These are phyloP conservation scores for Leucophenga maculata DNA, from an alignment of 2,888 invertebrate genomes.

Conservation along the genomic window DNA sequence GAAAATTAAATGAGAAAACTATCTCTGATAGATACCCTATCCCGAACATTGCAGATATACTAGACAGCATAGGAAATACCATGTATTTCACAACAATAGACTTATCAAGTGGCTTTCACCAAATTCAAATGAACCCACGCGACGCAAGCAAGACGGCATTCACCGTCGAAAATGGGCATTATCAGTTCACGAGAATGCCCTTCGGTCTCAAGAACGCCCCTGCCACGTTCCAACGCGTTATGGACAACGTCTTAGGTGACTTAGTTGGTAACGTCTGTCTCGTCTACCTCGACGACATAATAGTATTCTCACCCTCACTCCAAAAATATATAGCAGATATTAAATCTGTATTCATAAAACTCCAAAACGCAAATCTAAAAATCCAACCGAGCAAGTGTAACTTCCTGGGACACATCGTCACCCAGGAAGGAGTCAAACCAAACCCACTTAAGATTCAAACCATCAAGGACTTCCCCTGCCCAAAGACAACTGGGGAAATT, in stretches of 20 bases:
- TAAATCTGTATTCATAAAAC: background rate
- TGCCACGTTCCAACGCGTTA: background rate
- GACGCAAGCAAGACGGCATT: background rate
- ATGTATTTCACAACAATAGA: no score
- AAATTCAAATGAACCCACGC: background rate
- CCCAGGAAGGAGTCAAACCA: slow-evolving; percentile 4
- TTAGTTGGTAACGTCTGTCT: background rate
- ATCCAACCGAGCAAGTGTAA: background rate
- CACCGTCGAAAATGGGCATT: no score
- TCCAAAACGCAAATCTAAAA: background rate
- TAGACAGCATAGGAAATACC: background rate
- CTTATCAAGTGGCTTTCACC: no score
- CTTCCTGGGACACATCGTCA: slow-evolving; percentile 1
- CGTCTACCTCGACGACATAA: background rate
- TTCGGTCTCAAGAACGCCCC: no score
- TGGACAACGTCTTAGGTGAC: background rate
- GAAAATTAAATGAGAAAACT: background rate
- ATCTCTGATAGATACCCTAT: background rate
- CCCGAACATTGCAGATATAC: background rate
- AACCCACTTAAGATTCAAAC: background rate
- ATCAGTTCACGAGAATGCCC: no score
- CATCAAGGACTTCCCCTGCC: background rate
- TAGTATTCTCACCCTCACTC: background rate
- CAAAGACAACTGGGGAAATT: background rate
- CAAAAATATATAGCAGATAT: background rate